Conservation (phyloP, 2,888 invertebrate genomes). For the Archips crataeganus region DNA sequence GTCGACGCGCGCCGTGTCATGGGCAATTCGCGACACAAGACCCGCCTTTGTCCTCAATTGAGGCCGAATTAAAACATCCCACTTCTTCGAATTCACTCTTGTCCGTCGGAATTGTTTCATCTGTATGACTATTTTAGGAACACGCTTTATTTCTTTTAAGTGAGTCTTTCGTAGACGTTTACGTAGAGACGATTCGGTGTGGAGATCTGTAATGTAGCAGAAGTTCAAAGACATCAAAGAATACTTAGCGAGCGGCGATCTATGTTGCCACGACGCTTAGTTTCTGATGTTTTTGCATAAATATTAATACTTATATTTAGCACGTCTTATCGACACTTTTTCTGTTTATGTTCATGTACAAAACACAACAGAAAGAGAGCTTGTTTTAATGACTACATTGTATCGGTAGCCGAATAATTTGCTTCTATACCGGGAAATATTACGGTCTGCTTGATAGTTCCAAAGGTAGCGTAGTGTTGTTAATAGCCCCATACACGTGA, state of each 20-base stretch:
- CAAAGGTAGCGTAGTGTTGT: constrained; percentile 27
- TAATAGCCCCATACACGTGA: constrained; percentile 54
- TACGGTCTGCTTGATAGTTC: constrained; percentile 9
- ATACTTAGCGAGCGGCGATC: neutral
- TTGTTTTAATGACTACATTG: neutral
- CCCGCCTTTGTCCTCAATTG: constrained; percentile 54
- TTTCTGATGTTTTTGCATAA: neutral
- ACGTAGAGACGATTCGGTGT: constrained; percentile 14
- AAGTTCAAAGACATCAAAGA: constrained; percentile 34
- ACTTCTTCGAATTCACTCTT: constrained; percentile 51
- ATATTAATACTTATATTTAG: neutral
- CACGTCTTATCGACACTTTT: neutral
- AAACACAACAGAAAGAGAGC: neutral
- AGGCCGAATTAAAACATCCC: constrained; percentile 57
- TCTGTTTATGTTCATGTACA: neutral
- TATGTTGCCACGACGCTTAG: neutral
- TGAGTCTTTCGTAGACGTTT: constrained; percentile 10
- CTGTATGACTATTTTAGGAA: constrained; percentile 28
- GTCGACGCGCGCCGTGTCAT: constrained; percentile 44
- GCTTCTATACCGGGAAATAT: constrained; percentile 12
- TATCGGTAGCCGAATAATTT: constrained; percentile 4
- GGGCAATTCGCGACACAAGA: constrained; percentile 47
- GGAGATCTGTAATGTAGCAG: constrained; percentile 18
- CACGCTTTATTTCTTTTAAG: constrained; percentile 26
- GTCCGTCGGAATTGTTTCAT: constrained; percentile 38